Evolutionary conservation across 1,140 invertebrate species (phyloP).

Genomic region (Pogonomyrmex californicus): DNA sequence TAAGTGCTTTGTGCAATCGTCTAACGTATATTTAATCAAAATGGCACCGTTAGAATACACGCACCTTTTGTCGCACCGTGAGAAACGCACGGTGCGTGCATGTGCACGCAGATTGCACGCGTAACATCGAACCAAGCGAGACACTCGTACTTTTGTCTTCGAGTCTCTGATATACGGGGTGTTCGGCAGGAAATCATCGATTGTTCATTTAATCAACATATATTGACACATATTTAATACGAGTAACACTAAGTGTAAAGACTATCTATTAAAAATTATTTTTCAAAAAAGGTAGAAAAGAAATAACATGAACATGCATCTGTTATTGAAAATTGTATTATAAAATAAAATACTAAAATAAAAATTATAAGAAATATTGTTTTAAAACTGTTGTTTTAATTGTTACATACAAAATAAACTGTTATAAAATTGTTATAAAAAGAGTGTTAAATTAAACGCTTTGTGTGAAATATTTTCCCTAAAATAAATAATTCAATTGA

Average conservation of each 20-base stretch:
- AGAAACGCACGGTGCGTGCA: slow-evolving; percentile 63
- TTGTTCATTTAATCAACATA: background rate
- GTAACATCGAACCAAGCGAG: slow-evolving; percentile 40
- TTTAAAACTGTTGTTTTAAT: no score
- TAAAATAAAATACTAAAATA: no score
- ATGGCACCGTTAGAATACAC: slow-evolving; percentile 41
- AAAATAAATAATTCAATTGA: no score
- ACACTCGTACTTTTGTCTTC: slow-evolving; percentile 30
- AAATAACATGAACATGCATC: no score
- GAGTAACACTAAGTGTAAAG: background rate
- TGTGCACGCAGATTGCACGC: slow-evolving; percentile 62
- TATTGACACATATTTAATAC: background rate
- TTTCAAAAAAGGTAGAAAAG: background rate
- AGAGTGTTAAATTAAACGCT: no score
- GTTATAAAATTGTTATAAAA: no score
- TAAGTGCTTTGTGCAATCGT: background rate
- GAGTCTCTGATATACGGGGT: slow-evolving; percentile 28
- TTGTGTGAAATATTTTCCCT: no score
- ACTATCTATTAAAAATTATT: background rate
- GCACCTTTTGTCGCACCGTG: slow-evolving; percentile 70
- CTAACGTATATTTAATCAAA: slow-evolving; percentile 35
- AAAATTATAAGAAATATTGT: no score
- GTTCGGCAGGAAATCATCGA: background rate
- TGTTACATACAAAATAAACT: no score
- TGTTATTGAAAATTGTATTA: no score